phyloP scores from a whole-genome alignment of 35 echinoderm and acorn worm species.

The Eucidaris tribuloides region DNA sequence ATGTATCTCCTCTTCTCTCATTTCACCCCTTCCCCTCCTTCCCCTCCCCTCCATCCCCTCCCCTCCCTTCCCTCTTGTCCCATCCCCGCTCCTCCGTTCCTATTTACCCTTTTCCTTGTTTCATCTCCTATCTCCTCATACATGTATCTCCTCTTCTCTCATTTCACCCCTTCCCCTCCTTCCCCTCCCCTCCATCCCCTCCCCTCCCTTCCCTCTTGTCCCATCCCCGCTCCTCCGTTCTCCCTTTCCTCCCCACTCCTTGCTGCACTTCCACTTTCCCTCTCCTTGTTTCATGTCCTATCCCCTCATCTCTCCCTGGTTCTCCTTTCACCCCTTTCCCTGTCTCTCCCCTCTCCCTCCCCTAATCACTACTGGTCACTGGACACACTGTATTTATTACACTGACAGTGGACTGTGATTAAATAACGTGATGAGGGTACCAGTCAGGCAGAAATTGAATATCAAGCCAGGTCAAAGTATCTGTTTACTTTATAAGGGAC shows the following conservation, averaged over 20 bases:
- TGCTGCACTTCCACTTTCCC: neutral
- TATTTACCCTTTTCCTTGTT: neutral
- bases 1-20: neutral
- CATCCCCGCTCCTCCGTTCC: neutral
- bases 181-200: neutral
- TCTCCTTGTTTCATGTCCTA: neutral
- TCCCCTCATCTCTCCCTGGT: neutral
- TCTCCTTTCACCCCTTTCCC: too few relatives aligned
- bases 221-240: neutral
- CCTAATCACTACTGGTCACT: too few relatives aligned
- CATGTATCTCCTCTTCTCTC: neutral
- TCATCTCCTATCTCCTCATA: neutral
- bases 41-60: too few relatives aligned
- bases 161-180: neutral
- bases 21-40: neutral
- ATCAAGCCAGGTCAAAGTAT: too few relatives aligned
- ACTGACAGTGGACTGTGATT: too few relatives aligned
- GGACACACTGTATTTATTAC: too few relatives aligned
- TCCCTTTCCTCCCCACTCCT: neutral
- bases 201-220: neutral
- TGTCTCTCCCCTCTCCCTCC: too few relatives aligned
- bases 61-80: neutral
- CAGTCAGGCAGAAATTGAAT: too few relatives aligned
- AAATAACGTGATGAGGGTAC: too few relatives aligned
- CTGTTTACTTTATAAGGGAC: too few relatives aligned